phyloP scores from a whole-genome alignment of 2,113 vertebrate species.

The Emydocephalus ijimae region DNA sequence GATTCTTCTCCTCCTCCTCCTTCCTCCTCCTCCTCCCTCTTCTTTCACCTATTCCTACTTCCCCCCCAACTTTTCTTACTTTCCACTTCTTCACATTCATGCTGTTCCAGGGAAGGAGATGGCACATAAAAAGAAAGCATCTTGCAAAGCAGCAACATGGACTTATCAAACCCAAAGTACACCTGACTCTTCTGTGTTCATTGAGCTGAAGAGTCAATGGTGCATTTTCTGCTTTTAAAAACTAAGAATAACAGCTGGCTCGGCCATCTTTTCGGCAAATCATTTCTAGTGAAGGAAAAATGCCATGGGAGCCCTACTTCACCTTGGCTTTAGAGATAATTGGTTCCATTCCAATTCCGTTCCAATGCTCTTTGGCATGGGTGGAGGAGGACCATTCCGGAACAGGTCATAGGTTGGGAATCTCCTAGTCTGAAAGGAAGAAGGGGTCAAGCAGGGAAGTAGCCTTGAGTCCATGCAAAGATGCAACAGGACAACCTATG shows the following conservation, averaged over 20 bases:
- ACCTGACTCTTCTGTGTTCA: conserved; percentile 38
- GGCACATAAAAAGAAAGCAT: conserved; percentile 46
- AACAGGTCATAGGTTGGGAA: not conserved
- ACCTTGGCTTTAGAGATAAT: not conserved
- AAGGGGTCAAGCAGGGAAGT: too few species aligned
- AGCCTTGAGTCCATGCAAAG: too few species aligned
- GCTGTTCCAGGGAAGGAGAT: conserved; percentile 49
- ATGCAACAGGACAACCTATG: too few species aligned
- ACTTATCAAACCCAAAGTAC: conserved; percentile 33
- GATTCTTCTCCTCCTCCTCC: too few species aligned
- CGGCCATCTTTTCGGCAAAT: not conserved
- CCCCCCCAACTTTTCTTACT: too few species aligned
- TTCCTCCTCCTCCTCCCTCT: too few species aligned
- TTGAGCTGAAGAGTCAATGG: not conserved
- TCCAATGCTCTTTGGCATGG: not conserved
- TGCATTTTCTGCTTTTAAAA: conserved; percentile 15
- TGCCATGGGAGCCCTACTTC: not conserved
- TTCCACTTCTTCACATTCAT: not conserved
- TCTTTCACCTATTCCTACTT: too few species aligned
- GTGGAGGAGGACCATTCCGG: not conserved
- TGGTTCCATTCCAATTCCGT: not conserved
- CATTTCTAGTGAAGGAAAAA: not conserved
- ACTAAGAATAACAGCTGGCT: not conserved
- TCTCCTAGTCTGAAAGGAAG: too few species aligned
- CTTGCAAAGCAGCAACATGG: not conserved